These are phyloP conservation scores for Loriculus beryllinus DNA, from an alignment of 2,797 vertebrate genomes.

Conservation along the genomic window DNA sequence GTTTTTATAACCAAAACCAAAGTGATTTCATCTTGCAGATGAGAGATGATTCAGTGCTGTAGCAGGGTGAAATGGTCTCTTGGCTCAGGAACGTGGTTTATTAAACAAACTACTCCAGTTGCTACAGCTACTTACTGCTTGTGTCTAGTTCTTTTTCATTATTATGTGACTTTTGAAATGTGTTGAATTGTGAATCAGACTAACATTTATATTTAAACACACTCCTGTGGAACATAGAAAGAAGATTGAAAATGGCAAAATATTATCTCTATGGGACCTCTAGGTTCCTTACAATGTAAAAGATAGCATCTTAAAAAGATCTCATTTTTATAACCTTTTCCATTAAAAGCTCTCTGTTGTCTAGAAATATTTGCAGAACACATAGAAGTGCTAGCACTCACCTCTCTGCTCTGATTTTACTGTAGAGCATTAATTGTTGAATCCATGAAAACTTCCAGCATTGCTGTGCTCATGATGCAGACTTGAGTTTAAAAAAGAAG, in stretches of 20 bases:
- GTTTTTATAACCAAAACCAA: conserved; percentile 38
- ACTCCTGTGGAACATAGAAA: background rate
- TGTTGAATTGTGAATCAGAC: conserved; percentile 7
- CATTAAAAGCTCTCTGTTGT: background rate
- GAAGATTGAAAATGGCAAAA: background rate
- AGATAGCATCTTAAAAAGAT: background rate
- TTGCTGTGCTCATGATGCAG: background rate
- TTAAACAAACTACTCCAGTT: conserved; percentile 50
- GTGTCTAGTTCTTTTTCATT: background rate
- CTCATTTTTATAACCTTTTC: background rate
- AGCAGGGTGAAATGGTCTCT: background rate
- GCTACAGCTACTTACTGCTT: conserved; percentile 25
- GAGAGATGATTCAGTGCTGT: conserved; percentile 33
- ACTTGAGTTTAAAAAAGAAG: background rate
- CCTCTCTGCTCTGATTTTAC: background rate
- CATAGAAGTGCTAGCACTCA: background rate
- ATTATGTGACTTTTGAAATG: background rate
- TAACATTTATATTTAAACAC: background rate
- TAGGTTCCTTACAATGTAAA: background rate
- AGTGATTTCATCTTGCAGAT: conserved; percentile 42
- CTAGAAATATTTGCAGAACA: background rate
- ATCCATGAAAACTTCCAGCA: background rate
- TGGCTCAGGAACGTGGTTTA: conserved; percentile 13
- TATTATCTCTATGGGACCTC: background rate
- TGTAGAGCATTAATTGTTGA: background rate